Conservation (phyloP, 2,113 vertebrate species). For the Salvator merianae region DNA sequence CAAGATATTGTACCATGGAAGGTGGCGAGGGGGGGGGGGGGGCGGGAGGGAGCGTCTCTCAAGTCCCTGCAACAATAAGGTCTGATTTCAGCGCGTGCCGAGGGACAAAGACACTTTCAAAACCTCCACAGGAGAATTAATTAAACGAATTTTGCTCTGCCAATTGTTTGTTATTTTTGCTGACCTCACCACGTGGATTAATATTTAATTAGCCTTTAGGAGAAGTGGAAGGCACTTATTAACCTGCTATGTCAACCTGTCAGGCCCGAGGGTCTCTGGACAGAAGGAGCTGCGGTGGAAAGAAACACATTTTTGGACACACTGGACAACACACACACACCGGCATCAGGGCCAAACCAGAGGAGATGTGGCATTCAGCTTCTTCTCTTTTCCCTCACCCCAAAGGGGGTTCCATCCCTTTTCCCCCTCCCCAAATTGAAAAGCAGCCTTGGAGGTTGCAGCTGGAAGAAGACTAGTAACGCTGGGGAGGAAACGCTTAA, state of each 20-base stretch:
- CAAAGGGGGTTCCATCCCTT: too few species aligned
- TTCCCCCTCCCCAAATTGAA: neutral
- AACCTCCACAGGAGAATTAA: slow-evolving; percentile 88
- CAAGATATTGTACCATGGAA: slow-evolving; percentile 38
- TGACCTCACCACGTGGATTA: slow-evolving; percentile 98
- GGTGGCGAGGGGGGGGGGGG: neutral
- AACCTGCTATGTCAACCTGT: slow-evolving; percentile 97
- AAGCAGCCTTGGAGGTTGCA: neutral
- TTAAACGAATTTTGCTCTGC: slow-evolving; percentile 87
- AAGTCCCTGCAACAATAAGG: slow-evolving; percentile 63
- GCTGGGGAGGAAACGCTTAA: too few species aligned
- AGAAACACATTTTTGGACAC: slow-evolving; percentile 9
- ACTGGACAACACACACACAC: accelerated
- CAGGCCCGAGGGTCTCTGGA: slow-evolving; percentile 79
- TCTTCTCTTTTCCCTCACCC: neutral
- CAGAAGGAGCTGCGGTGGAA: slow-evolving; percentile 72
- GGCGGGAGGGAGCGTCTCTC: neutral
- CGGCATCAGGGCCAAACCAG: neutral
- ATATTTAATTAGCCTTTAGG: slow-evolving; percentile 99
- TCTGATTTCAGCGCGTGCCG: slow-evolving; percentile 65
- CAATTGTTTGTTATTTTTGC: slow-evolving; percentile 91
- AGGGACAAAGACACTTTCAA: slow-evolving; percentile 73
- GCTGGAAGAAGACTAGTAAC: too few species aligned
- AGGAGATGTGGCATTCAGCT: neutral
- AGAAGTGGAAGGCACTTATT: slow-evolving; percentile 94